A percentile compares a stretch with the other conserved stretches of the same genome.
Evolutionary conservation across 2,113 vertebrate species (phyloP).

Genomic region (Zapornia atra): DNA sequence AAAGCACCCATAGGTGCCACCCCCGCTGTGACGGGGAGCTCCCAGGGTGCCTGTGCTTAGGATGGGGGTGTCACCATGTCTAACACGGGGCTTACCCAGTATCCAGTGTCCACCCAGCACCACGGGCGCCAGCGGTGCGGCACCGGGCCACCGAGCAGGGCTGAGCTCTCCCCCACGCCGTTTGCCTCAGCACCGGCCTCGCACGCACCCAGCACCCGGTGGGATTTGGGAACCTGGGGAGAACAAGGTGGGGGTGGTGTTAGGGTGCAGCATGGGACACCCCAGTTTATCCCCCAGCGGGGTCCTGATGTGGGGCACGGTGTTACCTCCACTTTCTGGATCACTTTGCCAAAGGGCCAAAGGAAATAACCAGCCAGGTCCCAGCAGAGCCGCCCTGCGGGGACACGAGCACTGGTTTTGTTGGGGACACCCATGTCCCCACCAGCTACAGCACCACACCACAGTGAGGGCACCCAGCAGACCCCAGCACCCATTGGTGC

Average conservation of each 20-base stretch:
- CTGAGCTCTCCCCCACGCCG: conserved; percentile 33
- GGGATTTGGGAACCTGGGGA: background rate
- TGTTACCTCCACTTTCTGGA: conserved; percentile 70
- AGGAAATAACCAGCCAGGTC: conserved; percentile 79
- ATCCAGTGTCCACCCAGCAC: background rate
- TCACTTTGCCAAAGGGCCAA: conserved; percentile 86
- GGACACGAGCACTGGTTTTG: accelerated
- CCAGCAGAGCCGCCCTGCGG: conserved; percentile 77
- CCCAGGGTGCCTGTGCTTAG: accelerated
- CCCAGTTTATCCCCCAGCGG: accelerated
- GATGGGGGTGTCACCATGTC: accelerated
- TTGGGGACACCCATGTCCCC: accelerated
- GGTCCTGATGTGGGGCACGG: accelerated
- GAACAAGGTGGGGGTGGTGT: accelerated
- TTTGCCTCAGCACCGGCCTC: conserved; percentile 53
- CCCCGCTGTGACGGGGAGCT: accelerated
- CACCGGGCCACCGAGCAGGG: background rate
- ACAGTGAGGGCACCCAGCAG: background rate
- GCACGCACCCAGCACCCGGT: background rate
- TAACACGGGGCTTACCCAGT: conserved; percentile 71
- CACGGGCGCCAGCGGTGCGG: background rate
- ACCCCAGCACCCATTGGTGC: accelerated
- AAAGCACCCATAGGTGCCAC: background rate
- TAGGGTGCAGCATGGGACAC: accelerated
- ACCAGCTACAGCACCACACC: background rate